Evolutionary conservation across 92 coral and sea anemone genomes (phyloP).

Genomic region (Porites lobata): DNA sequence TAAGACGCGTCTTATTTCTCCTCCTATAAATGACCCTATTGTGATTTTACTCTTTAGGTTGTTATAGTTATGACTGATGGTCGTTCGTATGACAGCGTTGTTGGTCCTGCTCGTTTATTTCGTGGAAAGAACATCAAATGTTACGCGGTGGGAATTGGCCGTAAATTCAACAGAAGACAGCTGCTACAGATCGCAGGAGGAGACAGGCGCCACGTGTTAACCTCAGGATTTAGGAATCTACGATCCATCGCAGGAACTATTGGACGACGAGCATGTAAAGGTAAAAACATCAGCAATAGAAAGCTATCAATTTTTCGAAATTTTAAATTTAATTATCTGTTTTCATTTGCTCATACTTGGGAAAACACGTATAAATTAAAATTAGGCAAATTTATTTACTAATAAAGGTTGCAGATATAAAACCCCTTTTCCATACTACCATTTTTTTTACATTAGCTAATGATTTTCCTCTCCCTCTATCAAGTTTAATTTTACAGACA

Average conservation of each 20-base stretch:
- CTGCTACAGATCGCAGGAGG: constrained; percentile 66
- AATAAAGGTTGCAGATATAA: too few relatives aligned
- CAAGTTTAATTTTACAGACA: too few relatives aligned
- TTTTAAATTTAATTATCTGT: not conserved
- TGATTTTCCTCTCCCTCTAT: too few relatives aligned
- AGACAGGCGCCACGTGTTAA: constrained; percentile 60
- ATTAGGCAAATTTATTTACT: too few relatives aligned
- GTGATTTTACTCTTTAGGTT: not conserved
- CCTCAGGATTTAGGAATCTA: constrained; percentile 54
- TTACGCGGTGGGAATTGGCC: constrained; percentile 78
- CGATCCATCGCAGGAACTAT: constrained; percentile 53
- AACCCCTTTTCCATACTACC: too few relatives aligned
- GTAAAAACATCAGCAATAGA: too few relatives aligned
- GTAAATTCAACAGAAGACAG: constrained; percentile 29
- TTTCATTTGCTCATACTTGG: not conserved
- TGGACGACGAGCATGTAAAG: constrained; percentile 62
- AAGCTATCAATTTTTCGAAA: not conserved
- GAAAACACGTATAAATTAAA: too few relatives aligned
- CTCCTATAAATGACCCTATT: too few relatives aligned
- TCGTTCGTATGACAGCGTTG: not conserved
- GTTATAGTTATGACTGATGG: not conserved
- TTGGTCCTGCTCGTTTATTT: constrained; percentile 46
- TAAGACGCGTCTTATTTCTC: too few relatives aligned
- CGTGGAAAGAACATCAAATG: constrained; percentile 59
- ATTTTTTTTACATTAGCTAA: too few relatives aligned